Evolutionary conservation across 1,140 invertebrate genomes (phyloP).

Genomic region (Leptinotarsa texana): DNA sequence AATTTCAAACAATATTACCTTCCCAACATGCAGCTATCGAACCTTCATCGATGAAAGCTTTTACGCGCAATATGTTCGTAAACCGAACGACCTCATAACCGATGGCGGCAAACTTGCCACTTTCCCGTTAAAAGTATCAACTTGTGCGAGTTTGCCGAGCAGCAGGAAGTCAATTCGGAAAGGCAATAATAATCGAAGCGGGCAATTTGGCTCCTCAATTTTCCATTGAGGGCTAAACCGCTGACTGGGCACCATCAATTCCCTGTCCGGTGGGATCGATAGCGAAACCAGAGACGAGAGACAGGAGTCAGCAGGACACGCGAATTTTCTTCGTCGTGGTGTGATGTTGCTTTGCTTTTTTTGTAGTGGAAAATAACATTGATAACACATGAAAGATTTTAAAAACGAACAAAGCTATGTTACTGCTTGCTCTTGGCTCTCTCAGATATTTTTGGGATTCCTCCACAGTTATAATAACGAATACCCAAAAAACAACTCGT

Average conservation of each 20-base stretch:
- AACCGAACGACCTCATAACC: slow-evolving; percentile 1
- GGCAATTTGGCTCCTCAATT: slow-evolving; percentile 1
- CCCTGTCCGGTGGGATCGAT: background rate
- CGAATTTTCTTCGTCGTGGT: no score
- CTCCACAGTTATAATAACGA: no score
- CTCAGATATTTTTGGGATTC: no score
- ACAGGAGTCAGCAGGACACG: no score
- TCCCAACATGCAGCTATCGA: background rate
- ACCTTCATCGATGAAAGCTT: background rate
- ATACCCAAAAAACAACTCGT: no score
- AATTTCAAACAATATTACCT: background rate
- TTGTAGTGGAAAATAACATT: no score
- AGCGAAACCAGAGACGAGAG: no score
- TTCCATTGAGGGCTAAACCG: background rate
- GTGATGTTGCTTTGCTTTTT: no score
- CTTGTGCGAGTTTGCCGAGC: background rate
- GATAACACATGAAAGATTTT: no score
- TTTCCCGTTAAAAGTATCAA: background rate
- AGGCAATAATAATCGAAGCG: slow-evolving; percentile 1
- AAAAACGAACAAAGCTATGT: no score
- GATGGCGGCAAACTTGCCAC: background rate
- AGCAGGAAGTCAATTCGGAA: slow-evolving; percentile 3
- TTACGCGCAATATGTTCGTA: background rate
- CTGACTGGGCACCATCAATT: background rate
- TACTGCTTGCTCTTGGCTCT: no score